Conservation (phyloP, 2,797 vertebrate species). For the Dendrocincla fuliginosa region DNA sequence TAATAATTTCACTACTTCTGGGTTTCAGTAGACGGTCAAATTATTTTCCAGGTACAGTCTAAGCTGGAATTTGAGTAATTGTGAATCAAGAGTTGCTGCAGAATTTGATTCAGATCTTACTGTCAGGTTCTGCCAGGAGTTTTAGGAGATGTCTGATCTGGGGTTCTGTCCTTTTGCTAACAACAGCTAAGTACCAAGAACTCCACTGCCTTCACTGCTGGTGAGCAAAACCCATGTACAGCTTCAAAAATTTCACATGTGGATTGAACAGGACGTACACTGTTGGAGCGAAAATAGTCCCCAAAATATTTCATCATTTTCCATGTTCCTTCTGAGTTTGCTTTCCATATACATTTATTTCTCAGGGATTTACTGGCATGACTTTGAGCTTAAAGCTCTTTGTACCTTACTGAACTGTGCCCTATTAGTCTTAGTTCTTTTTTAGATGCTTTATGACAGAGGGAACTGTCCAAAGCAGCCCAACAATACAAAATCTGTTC, state of each 20-base stretch:
- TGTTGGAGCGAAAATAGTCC: neutral
- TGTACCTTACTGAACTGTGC: neutral
- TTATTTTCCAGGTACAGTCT: neutral
- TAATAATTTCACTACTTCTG: neutral
- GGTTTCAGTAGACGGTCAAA: neutral
- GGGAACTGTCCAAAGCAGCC: neutral
- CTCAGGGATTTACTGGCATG: neutral
- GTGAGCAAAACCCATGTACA: accelerated
- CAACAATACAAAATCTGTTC: neutral
- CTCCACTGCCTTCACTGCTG: neutral
- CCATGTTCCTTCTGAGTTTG: neutral
- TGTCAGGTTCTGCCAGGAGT: neutral
- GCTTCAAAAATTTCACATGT: neutral
- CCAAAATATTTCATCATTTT: neutral
- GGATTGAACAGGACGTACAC: neutral
- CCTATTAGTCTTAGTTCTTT: neutral
- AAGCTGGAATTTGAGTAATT: neutral
- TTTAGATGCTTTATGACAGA: neutral
- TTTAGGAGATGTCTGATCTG: neutral
- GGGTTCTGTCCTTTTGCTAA: neutral
- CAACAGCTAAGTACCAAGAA: neutral
- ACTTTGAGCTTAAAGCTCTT: neutral
- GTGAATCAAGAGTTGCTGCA: neutral
- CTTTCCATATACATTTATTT: neutral
- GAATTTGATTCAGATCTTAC: neutral